Percentiles rank a stretch among this genome's conserved stretches.
phyloP scores from a whole-genome alignment of 1,140 invertebrate species.

The Pseudoatta argentina region DNA sequence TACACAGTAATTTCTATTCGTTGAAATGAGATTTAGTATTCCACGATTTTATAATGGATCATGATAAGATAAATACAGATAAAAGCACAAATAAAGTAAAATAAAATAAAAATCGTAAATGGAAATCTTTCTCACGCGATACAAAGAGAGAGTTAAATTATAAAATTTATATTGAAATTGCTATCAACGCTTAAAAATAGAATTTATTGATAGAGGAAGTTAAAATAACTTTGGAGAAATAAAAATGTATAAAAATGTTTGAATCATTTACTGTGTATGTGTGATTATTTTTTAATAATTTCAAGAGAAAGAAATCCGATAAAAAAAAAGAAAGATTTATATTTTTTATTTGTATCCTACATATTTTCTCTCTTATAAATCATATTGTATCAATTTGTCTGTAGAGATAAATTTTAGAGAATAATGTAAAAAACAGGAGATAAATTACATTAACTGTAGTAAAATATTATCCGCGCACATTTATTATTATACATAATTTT shows the following conservation, averaged over 20 bases:
- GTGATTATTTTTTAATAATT: conserved; percentile 11
- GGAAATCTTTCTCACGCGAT: background rate
- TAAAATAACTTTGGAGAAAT: background rate
- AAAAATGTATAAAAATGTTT: conserved; percentile 9
- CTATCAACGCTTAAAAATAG: background rate
- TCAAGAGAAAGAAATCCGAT: background rate
- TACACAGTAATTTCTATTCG: background rate
- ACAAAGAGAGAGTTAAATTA: conserved; percentile 6
- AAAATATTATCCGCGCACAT: background rate
- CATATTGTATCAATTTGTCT: background rate
- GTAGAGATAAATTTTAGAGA: background rate
- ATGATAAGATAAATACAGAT: background rate
- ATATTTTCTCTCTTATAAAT: background rate
- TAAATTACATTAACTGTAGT: background rate
- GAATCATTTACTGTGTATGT: too few relatives aligned
- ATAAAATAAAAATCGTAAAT: background rate
- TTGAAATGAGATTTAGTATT: conserved; percentile 1
- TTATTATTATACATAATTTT: conserved; percentile 1
- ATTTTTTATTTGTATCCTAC: background rate
- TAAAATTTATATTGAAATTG: conserved; percentile 14
- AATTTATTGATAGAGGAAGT: background rate
- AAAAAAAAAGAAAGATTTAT: background rate
- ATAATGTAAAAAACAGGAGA: background rate
- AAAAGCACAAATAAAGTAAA: background rate
- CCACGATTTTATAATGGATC: background rate